Evolutionary conservation across 2,888 invertebrate species (phyloP), one percentile per base, ranked within the genome.

Genomic region (Eretmocerus hayati): DNA sequence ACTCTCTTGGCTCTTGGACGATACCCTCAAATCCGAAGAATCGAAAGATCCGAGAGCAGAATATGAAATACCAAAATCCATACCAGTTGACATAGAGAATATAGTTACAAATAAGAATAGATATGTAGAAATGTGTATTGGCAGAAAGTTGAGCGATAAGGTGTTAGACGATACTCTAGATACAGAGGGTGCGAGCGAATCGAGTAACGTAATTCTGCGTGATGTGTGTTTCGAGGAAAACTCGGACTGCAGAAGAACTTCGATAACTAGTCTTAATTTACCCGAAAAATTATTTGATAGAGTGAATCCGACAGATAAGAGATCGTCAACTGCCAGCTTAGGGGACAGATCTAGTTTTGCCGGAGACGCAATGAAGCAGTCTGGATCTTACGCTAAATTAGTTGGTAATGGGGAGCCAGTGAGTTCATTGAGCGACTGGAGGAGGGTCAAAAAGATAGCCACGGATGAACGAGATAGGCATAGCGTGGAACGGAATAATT

Each of bases 1-100:
- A 60, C 85, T 85, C 66, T 68, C 85, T 44, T 83, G 85, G 65
- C 69, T 85, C 40, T 73, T 84, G 62, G 81, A 82, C 61, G 81
- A 81, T 59, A 75, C 75, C 53, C 66, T 66, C 9, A 61, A 61
- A 5, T 51, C 53, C 9, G 76, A 77, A 44, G 43, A 63, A 9
- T 72, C 75, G 0, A 71, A 69, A 9, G 63, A 66, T 54, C 62
- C 63, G 8, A 67, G 72, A 16, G 81, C 80, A 60, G 83, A 81
- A 3, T 84, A 84, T 66, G 84, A 83, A 70, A 70, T 83, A 15
- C 83, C 83, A 2, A 73, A 79, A 33, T 67, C 74, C 1, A 71
- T 65, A 20, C 61, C 64, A 4, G 53, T 62, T 6, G 45, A 41
- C 9, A 48, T 54, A 2, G 48, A 31, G 9, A 49, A 16, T 5